phyloP scores from a whole-genome alignment of 2,113 vertebrate species.

The Nyctereutes procyonoides region DNA sequence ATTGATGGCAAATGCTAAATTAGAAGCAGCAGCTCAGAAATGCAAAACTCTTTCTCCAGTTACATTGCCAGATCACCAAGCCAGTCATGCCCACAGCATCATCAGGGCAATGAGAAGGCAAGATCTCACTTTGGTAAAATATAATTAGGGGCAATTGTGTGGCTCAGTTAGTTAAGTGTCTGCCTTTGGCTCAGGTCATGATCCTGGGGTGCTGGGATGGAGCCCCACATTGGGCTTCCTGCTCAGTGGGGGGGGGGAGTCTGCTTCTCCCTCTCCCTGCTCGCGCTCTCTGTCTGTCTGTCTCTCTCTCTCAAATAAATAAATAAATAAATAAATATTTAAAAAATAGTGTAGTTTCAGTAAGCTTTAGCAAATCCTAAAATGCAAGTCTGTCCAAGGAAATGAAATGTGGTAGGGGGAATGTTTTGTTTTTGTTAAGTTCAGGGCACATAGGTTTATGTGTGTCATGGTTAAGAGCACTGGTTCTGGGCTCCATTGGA shows the following conservation, averaged over 20 bases:
- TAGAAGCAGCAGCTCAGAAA: slow-evolving; percentile 65
- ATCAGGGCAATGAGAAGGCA: background rate
- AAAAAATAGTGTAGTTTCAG: background rate
- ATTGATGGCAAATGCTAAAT: slow-evolving; percentile 58
- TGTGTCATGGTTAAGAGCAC: background rate
- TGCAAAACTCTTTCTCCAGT: slow-evolving; percentile 64
- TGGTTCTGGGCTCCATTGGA: background rate
- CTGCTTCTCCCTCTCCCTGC: no score
- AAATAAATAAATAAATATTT: background rate
- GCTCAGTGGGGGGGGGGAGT: no score
- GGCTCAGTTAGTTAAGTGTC: no score
- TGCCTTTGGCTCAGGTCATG: no score
- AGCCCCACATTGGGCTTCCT: no score
- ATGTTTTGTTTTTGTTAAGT: background rate
- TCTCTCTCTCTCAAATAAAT: no score
- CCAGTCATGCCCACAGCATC: background rate
- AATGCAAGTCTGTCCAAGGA: background rate
- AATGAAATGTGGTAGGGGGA: background rate
- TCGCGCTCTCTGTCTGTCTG: no score
- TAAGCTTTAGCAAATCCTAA: slow-evolving; percentile 2
- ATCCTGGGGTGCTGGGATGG: no score
- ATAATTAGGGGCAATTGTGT: no score
- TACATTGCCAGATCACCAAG: slow-evolving; percentile 1
- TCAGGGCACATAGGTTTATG: background rate
- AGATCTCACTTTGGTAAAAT: background rate